Percentiles rank a stretch among this genome's conserved stretches.
These are phyloP conservation scores for Campopleginae sp. DNA, from an alignment of 2,888 invertebrate genomes.

Conservation along the genomic window DNA sequence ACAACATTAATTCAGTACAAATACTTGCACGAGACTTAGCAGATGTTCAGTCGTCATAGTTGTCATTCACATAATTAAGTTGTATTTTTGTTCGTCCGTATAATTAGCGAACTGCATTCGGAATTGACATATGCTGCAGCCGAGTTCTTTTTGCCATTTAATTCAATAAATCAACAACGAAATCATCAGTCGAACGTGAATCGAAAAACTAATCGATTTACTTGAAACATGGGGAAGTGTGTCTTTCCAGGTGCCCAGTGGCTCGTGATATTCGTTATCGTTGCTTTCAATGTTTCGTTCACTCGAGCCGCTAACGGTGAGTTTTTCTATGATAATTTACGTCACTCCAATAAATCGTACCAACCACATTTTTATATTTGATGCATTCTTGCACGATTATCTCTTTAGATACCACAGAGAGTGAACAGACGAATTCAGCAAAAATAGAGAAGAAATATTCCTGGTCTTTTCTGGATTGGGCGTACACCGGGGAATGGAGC, in stretches of 20 bases:
- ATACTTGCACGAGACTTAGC: not conserved
- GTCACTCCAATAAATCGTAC: not conserved
- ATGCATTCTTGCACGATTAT: not conserved
- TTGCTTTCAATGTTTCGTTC: not conserved
- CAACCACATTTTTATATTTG: not conserved
- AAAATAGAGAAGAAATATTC: not conserved
- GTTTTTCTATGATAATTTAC: not conserved
- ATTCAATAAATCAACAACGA: not conserved
- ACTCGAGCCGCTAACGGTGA: not conserved
- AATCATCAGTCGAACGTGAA: not conserved
- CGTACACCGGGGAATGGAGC: not conserved
- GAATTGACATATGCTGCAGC: not conserved
- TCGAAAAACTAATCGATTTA: not conserved
- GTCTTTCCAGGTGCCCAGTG: not conserved
- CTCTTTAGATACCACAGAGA: not conserved
- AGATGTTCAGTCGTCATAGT: not conserved
- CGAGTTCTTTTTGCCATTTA: not conserved
- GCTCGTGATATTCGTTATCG: not conserved
- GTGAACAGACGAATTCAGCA: not conserved
- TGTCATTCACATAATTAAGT: not conserved
- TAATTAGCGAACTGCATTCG: not conserved
- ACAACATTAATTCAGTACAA: not conserved
- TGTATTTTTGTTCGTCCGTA: not conserved
- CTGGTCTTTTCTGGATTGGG: not conserved
- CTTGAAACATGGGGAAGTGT: not conserved